Evolutionary conservation across 2,888 invertebrate species (phyloP).

Genomic region (Ormyrus nitidulus): DNA sequence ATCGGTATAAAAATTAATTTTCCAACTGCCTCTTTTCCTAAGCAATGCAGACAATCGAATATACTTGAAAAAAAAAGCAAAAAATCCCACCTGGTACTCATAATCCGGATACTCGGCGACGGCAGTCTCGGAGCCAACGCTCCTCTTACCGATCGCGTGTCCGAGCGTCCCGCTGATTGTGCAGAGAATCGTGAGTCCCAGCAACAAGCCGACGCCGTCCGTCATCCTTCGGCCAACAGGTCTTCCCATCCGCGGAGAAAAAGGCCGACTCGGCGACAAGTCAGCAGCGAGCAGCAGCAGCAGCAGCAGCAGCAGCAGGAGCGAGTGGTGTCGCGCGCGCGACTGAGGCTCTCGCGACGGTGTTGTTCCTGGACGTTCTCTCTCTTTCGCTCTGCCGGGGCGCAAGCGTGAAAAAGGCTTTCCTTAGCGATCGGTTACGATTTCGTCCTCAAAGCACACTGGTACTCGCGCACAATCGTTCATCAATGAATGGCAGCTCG

Average conservation of each 20-base stretch:
- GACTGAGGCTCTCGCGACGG: background rate
- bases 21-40: too few relatives aligned
- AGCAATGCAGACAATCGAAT: too few relatives aligned
- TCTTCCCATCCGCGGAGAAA: background rate
- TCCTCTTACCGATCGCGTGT: constrained; percentile 36
- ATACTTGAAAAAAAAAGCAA: background rate
- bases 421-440: too few relatives aligned
- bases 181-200: constrained; percentile 23
- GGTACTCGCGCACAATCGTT: background rate
- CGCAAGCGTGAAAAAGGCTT: constrained; percentile 26
- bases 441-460: too few relatives aligned
- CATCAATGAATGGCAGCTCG: background rate
- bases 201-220: background rate
- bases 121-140: background rate
- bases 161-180: background rate
- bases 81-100: constrained; percentile 42
- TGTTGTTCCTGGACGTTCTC: constrained; percentile 16
- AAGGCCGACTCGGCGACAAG: too few relatives aligned
- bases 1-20: too few relatives aligned
- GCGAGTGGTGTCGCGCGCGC: background rate
- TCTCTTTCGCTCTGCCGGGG: constrained; percentile 15
- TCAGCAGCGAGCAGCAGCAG: too few relatives aligned
- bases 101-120: constrained; percentile 36
- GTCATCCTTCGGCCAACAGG: constrained; percentile 5
- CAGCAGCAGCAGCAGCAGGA: too few relatives aligned